Base-by-base conservation (phyloP, 2,113 vertebrate genomes). In the Rhagologus leucostigma region DNA sequence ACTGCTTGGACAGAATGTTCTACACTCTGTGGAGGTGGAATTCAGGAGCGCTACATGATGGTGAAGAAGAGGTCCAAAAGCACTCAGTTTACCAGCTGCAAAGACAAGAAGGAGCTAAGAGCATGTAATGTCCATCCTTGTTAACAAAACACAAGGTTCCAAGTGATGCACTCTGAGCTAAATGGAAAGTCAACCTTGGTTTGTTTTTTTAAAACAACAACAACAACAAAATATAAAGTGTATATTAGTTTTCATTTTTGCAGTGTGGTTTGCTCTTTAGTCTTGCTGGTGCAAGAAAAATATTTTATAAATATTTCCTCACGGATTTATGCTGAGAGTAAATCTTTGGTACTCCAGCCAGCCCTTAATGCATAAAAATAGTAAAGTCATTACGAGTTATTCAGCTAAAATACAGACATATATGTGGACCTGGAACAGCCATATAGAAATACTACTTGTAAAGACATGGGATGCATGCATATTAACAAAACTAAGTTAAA, bases 71-170 rank as follows among this genome's bases (percentile, higher is more conserved):
- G 98, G 93, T 99, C 99, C 97, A 99, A 99, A 98, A 98, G 98
- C 56, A 97, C 98, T 87, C 99, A 99, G 97, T 98, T 99, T 67
- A 98, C 99, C 92, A 99, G 99, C 96, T 99, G 99, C 98, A 99
- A 99, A 96, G 99, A 99, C 98, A 99, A 99, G 97, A 99, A 99
- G 97, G 99, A 99, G 98, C 98, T 99, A 93, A 98, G 99, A 76
- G 99, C 99, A 9, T 99, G 99, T 93, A 99, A 99, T 3, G 99
- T 99, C 93, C 99, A 99, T 76, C 98, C 99, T 59, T 99, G 99
- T 98, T 99, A 99, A 97, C 97, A 93, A 96, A 96, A 96, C 65
- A 71, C 18, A 64, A 74, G 78, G 86, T 91, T 90, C 94, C 93
- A 95, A 86, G 93, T 95, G 98, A 97, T 95, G 96, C 97, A 97